Evolutionary conservation across 2,113 vertebrate genomes (phyloP).

Genomic region (Holacanthus passer): DNA sequence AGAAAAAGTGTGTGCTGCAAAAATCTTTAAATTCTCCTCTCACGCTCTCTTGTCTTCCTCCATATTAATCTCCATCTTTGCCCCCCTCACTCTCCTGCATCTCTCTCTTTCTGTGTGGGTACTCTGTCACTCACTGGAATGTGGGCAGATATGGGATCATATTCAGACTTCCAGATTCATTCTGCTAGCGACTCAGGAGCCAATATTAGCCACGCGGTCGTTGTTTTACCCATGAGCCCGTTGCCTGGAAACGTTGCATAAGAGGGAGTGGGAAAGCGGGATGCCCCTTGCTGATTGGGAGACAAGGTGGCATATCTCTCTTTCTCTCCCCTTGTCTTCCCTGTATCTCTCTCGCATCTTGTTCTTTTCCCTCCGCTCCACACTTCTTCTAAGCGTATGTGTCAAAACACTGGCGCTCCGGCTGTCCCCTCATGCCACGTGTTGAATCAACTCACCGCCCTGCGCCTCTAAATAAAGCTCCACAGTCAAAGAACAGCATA

Average conservation of each 20-base stretch:
- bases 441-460: constrained; percentile 52
- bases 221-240: constrained; percentile 85
- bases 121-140: constrained; percentile 75
- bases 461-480: constrained; percentile 41
- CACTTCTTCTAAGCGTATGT: constrained; percentile 39
- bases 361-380: constrained; percentile 39
- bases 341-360: constrained; percentile 38
- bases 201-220: constrained; percentile 85
- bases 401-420: constrained; percentile 49
- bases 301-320: constrained; percentile 81
- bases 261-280: constrained; percentile 81
- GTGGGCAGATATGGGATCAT: constrained; percentile 79
- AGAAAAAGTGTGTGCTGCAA: constrained; percentile 29
- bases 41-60: constrained; percentile 29
- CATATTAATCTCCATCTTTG: constrained; percentile 37
- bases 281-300: constrained; percentile 85
- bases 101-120: constrained; percentile 57
- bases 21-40: constrained; percentile 46
- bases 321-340: constrained; percentile 46
- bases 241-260: constrained; percentile 88
- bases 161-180: constrained; percentile 77
- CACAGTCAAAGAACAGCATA: constrained; percentile 34
- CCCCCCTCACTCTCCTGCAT: constrained; percentile 27
- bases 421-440: constrained; percentile 48
- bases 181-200: constrained; percentile 78